phyloP scores from a whole-genome alignment of 2,113 vertebrate genomes.

The Aegotheles bennettii region DNA sequence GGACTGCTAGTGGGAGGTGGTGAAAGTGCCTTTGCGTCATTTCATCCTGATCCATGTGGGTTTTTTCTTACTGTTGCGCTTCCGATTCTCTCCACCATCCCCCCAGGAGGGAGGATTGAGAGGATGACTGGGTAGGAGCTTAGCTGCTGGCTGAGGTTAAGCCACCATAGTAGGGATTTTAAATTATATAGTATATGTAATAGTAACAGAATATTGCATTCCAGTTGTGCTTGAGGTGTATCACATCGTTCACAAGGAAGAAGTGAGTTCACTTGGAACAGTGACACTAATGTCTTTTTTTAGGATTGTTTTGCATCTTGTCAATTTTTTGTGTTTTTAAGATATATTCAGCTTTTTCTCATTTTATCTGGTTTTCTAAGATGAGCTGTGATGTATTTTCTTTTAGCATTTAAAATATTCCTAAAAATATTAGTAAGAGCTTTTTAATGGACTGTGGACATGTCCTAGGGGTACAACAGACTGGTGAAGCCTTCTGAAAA shows the following conservation, averaged over 20 bases:
- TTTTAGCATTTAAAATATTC: neutral
- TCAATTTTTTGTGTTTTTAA: neutral
- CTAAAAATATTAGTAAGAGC: neutral
- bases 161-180: accelerated
- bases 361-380: neutral
- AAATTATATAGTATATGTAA: neutral
- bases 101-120: neutral
- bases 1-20: neutral
- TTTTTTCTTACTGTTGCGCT: neutral
- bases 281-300: neutral
- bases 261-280: neutral
- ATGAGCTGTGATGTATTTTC: neutral
- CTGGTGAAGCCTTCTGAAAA: neutral
- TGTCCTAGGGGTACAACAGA: neutral
- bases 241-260: neutral
- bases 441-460: neutral
- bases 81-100: neutral
- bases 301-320: neutral
- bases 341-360: neutral
- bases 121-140: neutral
- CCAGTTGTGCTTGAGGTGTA: neutral
- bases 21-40: neutral
- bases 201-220: neutral
- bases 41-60: neutral
- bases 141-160: neutral